Percentiles rank a stretch among this genome's conserved stretches.
These are phyloP conservation scores for Chaetura pelagica DNA, from an alignment of 2,113 vertebrate genomes.

Conservation along the genomic window DNA sequence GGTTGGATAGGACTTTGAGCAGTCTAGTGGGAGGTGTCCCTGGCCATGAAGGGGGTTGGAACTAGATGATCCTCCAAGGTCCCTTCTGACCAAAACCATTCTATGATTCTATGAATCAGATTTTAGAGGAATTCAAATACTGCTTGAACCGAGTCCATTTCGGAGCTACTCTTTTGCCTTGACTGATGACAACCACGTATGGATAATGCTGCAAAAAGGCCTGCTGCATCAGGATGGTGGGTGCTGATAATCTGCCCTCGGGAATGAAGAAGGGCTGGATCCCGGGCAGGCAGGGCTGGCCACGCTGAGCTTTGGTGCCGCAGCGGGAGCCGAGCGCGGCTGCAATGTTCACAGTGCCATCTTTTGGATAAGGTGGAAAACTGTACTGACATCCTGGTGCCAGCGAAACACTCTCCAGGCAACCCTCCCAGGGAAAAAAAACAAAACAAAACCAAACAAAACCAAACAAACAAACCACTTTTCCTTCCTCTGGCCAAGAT, in stretches of 20 bases:
- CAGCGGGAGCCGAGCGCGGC: background rate
- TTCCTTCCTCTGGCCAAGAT: background rate
- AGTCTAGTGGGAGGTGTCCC: too few species aligned
- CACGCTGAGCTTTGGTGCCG: background rate
- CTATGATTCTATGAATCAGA: background rate
- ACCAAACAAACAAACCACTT: too few species aligned
- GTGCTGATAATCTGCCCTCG: background rate
- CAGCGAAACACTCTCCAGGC: background rate
- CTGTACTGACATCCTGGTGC: background rate
- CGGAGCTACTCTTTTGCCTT: background rate
- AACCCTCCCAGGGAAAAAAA: background rate
- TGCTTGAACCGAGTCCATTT: fast-evolving
- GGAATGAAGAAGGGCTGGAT: background rate
- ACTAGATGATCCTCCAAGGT: too few species aligned
- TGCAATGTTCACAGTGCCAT: constrained; percentile 54
- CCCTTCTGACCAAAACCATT: too few species aligned
- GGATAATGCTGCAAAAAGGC: background rate
- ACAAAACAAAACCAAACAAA: too few species aligned
- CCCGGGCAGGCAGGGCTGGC: background rate
- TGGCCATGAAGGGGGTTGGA: too few species aligned
- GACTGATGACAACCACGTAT: background rate
- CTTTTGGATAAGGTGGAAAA: constrained; percentile 43
- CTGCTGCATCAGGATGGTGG: background rate
- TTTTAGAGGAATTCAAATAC: background rate
- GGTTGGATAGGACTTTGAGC: too few species aligned